Percentiles rank a stretch among this genome's conserved stretches.
Conservation (phyloP, 2,797 vertebrate genomes). For the Sebastes flavidus region DNA sequence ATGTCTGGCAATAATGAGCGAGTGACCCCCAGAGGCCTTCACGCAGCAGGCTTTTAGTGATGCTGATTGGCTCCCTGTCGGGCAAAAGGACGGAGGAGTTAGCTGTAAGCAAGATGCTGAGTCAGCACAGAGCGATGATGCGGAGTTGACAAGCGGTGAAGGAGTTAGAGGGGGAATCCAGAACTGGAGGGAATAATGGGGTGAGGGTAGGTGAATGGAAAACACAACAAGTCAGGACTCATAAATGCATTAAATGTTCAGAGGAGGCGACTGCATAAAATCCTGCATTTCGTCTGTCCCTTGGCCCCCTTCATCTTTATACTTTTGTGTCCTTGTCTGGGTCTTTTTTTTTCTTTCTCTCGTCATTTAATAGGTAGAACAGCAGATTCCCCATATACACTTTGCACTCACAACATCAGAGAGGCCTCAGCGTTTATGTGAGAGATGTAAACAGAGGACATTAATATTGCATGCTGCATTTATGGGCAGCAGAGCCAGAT, state of each 20-base stretch:
- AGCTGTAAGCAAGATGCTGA: conserved; percentile 48
- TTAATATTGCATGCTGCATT: conserved; percentile 55
- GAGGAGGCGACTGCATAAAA: neutral
- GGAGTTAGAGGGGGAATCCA: neutral
- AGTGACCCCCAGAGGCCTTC: conserved; percentile 7
- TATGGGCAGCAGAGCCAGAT: conserved; percentile 23
- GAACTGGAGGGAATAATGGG: neutral
- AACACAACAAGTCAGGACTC: conserved; percentile 18
- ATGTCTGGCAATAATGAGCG: conserved; percentile 20
- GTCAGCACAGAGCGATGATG: conserved; percentile 45
- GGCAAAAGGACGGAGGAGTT: conserved; percentile 3
- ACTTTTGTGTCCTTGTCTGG: neutral
- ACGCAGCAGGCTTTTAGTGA: conserved; percentile 22
- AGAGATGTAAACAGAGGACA: conserved; percentile 13
- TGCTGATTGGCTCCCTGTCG: conserved; percentile 12
- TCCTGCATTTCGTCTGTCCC: neutral
- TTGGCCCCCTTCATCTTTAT: neutral
- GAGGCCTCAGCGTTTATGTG: neutral
- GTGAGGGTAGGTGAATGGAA: neutral
- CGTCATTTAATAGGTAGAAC: neutral
- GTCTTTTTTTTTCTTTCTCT: neutral
- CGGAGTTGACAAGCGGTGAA: conserved; percentile 15
- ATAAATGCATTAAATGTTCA: conserved; percentile 14
- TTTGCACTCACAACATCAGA: neutral
- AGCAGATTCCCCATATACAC: neutral